Evolutionary conservation across 2,113 vertebrate genomes (phyloP), one percentile per base, ranked within the genome.

Genomic region (Nothobranchius furzeri): DNA sequence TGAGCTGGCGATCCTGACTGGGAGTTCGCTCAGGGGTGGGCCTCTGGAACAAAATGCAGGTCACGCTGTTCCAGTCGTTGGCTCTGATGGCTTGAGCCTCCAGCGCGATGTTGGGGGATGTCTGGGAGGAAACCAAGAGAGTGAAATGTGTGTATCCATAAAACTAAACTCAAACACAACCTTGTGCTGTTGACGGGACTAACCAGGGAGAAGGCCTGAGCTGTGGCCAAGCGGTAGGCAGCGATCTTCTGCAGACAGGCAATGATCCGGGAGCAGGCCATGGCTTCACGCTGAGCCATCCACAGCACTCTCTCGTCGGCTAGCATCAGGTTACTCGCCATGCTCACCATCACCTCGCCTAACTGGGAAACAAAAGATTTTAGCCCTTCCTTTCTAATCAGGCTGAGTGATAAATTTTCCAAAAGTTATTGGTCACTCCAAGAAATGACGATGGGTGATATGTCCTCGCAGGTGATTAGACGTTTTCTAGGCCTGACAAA

Each of bases 291-390:
- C 90, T 99, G 97, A 0, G 97, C 96, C 93, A 95, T 93, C 95
- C 94, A 95, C 64, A 99, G 90, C 57, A 98, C 96, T 2, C 93
- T 90, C 76, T 99, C 96, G 2, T 99, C 97, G 0, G 97, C 95
- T 82, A 96, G 86, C 97, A 99, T 98, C 82, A 99, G 89, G 79
- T 98, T 98, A 78, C 97, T 99, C 12, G 97, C 95, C 77, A 99
- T 98, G 87, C 95, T 96, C 14, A 99, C 93, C 95, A 99, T 98
- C 78, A 98, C 96, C 0, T 98, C 95, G 0, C 97, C 97, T 0
- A 99, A 92, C 98, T 99, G 48, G 20, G 49, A 37, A 57, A 55
- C 43, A 45, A 11, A 11, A 11, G 43, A 12, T 45, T 45, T 12
- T 45, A 45, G 43, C 43, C 9, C 43, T 30, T 30, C 30, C 2